phyloP scores from a whole-genome alignment of 53 echinoderm and acorn worm genomes.

The Pentamera pediparva region DNA sequence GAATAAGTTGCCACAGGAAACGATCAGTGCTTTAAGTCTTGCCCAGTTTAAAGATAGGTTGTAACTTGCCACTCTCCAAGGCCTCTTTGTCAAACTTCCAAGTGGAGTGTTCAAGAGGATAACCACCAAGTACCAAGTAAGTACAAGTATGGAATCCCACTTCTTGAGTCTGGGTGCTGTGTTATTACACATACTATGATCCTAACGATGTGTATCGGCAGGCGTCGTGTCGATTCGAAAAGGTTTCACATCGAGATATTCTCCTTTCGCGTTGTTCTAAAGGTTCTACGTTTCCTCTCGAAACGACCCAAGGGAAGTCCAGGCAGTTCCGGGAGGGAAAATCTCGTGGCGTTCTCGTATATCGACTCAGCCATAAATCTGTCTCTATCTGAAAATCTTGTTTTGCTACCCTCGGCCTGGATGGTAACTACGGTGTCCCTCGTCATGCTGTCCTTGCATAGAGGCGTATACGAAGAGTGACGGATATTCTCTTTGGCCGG shows the following conservation, averaged over 20 bases:
- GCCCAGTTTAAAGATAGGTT: too few species aligned
- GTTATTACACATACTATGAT: too few species aligned
- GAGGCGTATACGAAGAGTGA: constrained; percentile 12
- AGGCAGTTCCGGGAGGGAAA: constrained; percentile 12
- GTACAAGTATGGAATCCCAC: too few species aligned
- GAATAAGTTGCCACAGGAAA: too few species aligned
- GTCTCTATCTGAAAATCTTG: not conserved
- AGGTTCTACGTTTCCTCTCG: not conserved
- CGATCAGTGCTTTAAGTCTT: too few species aligned
- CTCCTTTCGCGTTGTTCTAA: not conserved
- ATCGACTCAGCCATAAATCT: not conserved
- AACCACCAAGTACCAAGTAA: too few species aligned
- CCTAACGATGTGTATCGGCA: too few species aligned
- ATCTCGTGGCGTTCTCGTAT: constrained; percentile 16
- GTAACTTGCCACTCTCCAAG: too few species aligned
- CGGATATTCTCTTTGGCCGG: not conserved
- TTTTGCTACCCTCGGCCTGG: not conserved
- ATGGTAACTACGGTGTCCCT: not conserved
- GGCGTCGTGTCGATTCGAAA: too few species aligned
- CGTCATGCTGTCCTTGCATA: not conserved
- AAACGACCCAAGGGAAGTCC: constrained; percentile 5
- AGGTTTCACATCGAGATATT: not conserved
- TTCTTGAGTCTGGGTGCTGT: too few species aligned
- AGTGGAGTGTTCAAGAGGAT: too few species aligned
- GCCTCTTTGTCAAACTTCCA: too few species aligned